Percentiles rank a stretch among this genome's conserved stretches.
phyloP scores from a whole-genome alignment of 2,797 vertebrate genomes.

The Poliocrania exsul region DNA sequence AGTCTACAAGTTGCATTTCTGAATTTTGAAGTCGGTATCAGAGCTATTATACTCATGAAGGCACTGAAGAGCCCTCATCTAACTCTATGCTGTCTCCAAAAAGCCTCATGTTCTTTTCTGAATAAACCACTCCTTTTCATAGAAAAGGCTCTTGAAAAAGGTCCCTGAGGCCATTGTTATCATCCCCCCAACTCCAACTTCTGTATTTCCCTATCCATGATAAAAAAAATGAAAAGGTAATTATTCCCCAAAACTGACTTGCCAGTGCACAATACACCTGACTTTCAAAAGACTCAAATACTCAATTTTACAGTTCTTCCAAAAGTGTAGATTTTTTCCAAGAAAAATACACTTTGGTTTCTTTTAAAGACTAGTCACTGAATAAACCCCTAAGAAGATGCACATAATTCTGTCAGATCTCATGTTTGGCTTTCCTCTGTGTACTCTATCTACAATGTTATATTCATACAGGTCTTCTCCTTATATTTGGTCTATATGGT shows the following conservation, averaged over 20 bases:
- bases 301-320: not conserved
- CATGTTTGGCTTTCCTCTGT: rapidly evolving
- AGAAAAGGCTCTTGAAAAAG: not conserved
- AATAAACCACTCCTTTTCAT: not conserved
- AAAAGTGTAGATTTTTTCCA: not conserved
- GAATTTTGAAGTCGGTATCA: not conserved
- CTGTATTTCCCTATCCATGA: not conserved
- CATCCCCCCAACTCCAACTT: not conserved
- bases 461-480: not conserved
- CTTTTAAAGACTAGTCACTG: not conserved
- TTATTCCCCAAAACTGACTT: not conserved
- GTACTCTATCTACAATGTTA: not conserved
- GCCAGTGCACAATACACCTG: not conserved
- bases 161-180: not conserved
- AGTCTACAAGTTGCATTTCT: not conserved
- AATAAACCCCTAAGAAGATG: not conserved
- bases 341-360: not conserved
- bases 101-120: not conserved
- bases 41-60: not conserved
- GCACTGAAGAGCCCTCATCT: not conserved
- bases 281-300: not conserved
- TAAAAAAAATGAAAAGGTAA: not conserved
- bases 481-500: not conserved
- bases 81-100: not conserved
- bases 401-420: not conserved